Base-by-base conservation (phyloP, 2,113 vertebrate species). In the Hippocampus zosterae region DNA sequence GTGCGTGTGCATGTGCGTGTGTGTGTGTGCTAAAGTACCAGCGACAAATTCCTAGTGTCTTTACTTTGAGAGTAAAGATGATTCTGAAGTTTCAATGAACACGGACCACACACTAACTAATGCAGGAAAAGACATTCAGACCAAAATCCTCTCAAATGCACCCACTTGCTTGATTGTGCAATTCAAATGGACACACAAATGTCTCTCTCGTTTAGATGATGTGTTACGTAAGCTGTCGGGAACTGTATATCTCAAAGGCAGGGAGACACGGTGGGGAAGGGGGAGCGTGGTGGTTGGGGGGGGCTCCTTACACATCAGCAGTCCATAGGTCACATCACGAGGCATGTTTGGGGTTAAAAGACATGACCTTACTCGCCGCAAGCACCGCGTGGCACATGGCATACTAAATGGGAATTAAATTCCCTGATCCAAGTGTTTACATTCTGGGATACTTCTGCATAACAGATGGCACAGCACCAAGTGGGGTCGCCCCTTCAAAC, bases 151-250 rank as follows among this genome's bases (percentile, higher is more conserved):
- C 73, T 29, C 40, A 67, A 42, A 81, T 84, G 73, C 80, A 74
- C 75, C 71, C 75, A 87, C 77, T 72, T 62, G 68, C 71, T 71
- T 48, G 71, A 75, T 78, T 70, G 75, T 70, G 41, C 70, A 75
- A 84, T 77, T 76, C 84, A 81, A 79, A 65, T 65, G 57, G 67
- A 75, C 76, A 71, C 65, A 68, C 63, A 13, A 72, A 81, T 41
- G 80, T 85, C 83, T 80, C 69, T 66, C 77, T 61, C 5, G 69
- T 84, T 87, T 82, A 86, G 81, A 69, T 85, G 88, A 88, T 68
- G 53, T 69, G 79, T 91, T 90, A 72, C 82, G 70, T 90, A 90
- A 91, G 82, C 83, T 83, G 87, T 88, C 81, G 13, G 71, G 78
- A 78, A 64, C 48, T 61, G 62, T 88, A 68, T 27, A 50, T 77